Percentiles rank a stretch among this genome's conserved stretches.
Conservation (phyloP, 2,888 invertebrate species). For the Agrochola lota region DNA sequence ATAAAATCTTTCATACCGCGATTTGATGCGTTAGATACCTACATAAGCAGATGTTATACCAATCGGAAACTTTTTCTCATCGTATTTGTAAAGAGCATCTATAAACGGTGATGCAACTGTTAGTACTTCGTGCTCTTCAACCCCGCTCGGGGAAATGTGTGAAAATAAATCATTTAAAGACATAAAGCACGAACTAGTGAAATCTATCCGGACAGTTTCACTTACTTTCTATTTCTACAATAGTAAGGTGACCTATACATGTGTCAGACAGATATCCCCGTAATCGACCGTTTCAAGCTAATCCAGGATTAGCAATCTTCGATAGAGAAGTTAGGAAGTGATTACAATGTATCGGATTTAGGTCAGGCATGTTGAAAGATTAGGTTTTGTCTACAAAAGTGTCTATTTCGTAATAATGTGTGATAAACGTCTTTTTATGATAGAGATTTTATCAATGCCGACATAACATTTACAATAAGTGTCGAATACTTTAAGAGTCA, state of each 20-base stretch:
- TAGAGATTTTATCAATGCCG: constrained; percentile 25
- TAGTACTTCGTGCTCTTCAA: constrained; percentile 21
- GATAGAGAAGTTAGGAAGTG: constrained; percentile 61
- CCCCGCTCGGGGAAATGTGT: constrained; percentile 47
- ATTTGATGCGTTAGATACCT: not conserved
- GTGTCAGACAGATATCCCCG: constrained; percentile 6
- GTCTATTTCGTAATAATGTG: constrained; percentile 42
- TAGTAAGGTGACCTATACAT: constrained; percentile 45
- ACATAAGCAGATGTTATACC: not conserved
- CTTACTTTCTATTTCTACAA: constrained; percentile 56
- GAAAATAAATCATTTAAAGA: constrained; percentile 41
- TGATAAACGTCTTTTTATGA: constrained; percentile 24
- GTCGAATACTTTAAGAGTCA: constrained; percentile 9
- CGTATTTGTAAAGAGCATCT: not conserved
- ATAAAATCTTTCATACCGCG: not conserved
- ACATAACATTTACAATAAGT: constrained; percentile 2
- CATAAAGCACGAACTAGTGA: constrained; percentile 29
- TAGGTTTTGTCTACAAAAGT: constrained; percentile 49
- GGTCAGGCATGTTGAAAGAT: constrained; percentile 51
- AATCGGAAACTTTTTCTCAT: not conserved
- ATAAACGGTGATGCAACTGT: constrained; percentile 11
- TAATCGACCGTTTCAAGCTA: constrained; percentile 54
- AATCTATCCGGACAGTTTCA: constrained; percentile 39
- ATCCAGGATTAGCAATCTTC: constrained; percentile 62
- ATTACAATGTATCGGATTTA: constrained; percentile 55